These are phyloP conservation scores for Drosophila kurseongensis DNA, from an alignment of 1,140 invertebrate species.

Conservation along the genomic window DNA sequence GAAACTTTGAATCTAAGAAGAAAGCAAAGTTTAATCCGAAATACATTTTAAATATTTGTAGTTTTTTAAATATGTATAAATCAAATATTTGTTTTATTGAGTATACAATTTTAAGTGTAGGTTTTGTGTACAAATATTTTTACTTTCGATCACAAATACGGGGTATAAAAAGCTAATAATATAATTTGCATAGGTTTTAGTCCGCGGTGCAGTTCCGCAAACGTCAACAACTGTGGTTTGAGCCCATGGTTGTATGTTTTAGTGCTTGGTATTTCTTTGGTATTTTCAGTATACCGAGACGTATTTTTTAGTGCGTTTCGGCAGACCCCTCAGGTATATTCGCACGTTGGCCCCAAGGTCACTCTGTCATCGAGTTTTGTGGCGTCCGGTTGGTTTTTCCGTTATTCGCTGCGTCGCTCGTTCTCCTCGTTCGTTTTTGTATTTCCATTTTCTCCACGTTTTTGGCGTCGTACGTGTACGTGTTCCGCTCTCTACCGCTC, in stretches of 20 bases:
- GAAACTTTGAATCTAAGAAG: no score
- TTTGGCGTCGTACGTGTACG: constrained; percentile 47
- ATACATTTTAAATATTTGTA: no score
- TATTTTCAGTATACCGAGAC: neutral
- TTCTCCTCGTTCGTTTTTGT: constrained; percentile 9
- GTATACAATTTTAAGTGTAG: no score
- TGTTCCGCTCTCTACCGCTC: constrained; percentile 36
- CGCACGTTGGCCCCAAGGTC: neutral
- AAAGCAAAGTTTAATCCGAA: no score
- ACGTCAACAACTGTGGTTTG: neutral
- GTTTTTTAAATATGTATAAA: no score
- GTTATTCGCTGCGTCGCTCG: constrained; percentile 21
- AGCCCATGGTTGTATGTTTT: no score
- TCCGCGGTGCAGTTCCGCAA: no score
- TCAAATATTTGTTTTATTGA: no score
- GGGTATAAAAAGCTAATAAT: no score
- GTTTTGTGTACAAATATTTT: no score
- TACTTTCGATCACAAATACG: no score
- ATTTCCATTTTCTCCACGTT: constrained; percentile 36
- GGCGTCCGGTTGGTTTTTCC: constrained; percentile 10
- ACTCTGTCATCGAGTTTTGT: constrained; percentile 6
- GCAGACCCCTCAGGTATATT: neutral
- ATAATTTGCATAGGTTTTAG: neutral
- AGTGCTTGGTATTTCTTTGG: neutral
- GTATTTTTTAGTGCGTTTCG: constrained; percentile 4